phyloP scores from a whole-genome alignment of 2,113 vertebrate species.

The Pimephales promelas region DNA sequence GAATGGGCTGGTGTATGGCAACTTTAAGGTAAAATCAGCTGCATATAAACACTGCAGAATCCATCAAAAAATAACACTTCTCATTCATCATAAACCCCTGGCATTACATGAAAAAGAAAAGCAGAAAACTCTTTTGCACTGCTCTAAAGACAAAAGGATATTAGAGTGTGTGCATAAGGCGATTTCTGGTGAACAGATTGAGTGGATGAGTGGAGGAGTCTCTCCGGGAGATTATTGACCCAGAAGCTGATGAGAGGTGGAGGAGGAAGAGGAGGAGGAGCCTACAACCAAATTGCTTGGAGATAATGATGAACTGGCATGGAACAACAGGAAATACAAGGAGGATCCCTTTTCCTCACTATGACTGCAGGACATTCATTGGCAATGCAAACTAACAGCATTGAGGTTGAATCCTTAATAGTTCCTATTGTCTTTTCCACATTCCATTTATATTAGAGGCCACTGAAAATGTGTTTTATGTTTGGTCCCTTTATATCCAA shows the following conservation, averaged over 20 bases:
- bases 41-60: background rate
- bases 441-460: background rate
- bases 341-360: constrained; percentile 35
- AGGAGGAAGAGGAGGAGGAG: constrained; percentile 61
- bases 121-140: background rate
- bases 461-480: background rate
- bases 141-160: constrained; percentile 57
- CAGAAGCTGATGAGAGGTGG: constrained; percentile 65
- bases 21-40: background rate
- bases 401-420: background rate
- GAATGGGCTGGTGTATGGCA: too few relatives aligned
- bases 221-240: constrained; percentile 72
- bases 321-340: constrained; percentile 58
- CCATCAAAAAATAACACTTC: background rate
- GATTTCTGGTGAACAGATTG: constrained; percentile 61
- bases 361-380: constrained; percentile 21
- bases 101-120: background rate
- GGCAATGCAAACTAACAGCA: background rate
- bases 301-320: constrained; percentile 59
- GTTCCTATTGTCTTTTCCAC: background rate
- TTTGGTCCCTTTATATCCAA: background rate
- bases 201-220: constrained; percentile 67
- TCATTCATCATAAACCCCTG: background rate
- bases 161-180: constrained; percentile 53
- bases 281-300: constrained; percentile 55